Conservation (phyloP, 2,113 vertebrate species). For the Loxodonta africana region DNA sequence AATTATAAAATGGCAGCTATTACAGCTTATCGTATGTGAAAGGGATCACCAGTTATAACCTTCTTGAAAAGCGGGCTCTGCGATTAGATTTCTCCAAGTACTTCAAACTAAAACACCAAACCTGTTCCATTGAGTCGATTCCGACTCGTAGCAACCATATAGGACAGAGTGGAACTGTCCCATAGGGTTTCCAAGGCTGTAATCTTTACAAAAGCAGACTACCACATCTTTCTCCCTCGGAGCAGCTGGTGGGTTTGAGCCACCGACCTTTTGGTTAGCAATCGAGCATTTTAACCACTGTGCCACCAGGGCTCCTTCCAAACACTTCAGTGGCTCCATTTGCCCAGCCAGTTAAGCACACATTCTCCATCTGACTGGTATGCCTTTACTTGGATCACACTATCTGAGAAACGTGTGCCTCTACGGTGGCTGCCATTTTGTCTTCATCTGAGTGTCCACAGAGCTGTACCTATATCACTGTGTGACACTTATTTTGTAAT, state of each 20-base stretch:
- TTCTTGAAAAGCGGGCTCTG: neutral
- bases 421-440: neutral
- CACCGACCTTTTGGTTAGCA: no score
- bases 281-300: no score
- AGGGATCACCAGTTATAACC: neutral
- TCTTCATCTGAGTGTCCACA: neutral
- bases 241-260: no score
- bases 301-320: neutral
- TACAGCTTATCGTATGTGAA: neutral
- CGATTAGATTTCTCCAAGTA: neutral
- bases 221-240: no score
- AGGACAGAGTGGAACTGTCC: no score
- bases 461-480: rapidly evolving
- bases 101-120: neutral
- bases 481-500: neutral
- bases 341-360: neutral
- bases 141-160: no score
- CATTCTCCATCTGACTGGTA: neutral
- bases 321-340: neutral
- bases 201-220: no score
- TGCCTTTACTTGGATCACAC: neutral
- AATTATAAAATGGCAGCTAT: neutral
- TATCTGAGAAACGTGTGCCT: neutral
- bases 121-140: no score
- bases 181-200: no score